Percentiles rank a stretch among this genome's conserved stretches.
These are phyloP conservation scores for Thoracochromis brauschi DNA, from an alignment of 2,113 vertebrate species.

Conservation along the genomic window DNA sequence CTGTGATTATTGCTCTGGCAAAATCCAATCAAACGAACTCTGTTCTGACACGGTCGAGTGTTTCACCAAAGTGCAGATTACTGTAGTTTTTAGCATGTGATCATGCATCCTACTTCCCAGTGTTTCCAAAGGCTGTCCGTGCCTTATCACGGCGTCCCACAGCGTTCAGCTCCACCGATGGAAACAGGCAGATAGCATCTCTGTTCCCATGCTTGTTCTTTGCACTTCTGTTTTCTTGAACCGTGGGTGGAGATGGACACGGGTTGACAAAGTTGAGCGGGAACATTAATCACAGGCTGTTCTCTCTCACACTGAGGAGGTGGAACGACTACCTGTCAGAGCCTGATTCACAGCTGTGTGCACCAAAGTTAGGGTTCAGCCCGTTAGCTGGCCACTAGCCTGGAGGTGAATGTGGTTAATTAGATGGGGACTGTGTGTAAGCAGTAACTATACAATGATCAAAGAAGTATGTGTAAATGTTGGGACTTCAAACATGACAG, in stretches of 20 bases:
- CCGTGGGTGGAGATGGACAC: neutral
- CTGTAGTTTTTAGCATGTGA: neutral
- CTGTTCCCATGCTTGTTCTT: constrained; percentile 24
- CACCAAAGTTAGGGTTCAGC: neutral
- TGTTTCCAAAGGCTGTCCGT: neutral
- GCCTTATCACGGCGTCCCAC: constrained; percentile 1
- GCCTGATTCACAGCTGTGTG: constrained; percentile 31
- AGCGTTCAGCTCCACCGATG: constrained; percentile 12
- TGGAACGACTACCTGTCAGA: constrained; percentile 18
- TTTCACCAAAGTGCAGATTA: neutral
- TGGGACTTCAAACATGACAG: neutral
- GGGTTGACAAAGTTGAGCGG: neutral
- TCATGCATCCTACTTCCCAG: neutral
- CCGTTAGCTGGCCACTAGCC: neutral
- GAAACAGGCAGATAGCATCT: constrained; percentile 46
- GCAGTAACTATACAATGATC: neutral
- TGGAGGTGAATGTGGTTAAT: neutral
- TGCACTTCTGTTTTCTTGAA: neutral
- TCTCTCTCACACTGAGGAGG: constrained; percentile 8
- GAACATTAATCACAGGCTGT: constrained; percentile 22
- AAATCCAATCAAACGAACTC: neutral
- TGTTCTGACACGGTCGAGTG: neutral
- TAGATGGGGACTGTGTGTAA: neutral
- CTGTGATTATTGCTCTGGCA: neutral
- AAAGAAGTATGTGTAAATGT: neutral